A percentile compares a stretch with the other conserved stretches of the same genome.
These are phyloP conservation scores for Zalophus californianus DNA, from an alignment of 2,797 vertebrate genomes.

Conservation along the genomic window DNA sequence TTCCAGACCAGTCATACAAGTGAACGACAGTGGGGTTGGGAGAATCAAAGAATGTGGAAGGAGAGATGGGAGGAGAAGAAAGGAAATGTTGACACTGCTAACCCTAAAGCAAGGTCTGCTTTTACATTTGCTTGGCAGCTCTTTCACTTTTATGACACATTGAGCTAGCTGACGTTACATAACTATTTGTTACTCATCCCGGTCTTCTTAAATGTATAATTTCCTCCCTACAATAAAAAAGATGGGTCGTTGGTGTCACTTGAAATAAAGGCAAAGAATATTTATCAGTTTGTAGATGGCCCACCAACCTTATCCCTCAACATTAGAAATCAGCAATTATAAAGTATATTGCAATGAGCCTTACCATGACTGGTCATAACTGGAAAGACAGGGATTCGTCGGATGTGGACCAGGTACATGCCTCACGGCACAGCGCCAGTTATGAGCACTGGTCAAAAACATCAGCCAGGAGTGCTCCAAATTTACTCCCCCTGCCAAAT, in stretches of 20 bases:
- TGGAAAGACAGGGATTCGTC: background rate
- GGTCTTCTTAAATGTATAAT: background rate
- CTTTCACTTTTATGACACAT: background rate
- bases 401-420: background rate
- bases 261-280: slow-evolving; percentile 53
- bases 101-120: background rate
- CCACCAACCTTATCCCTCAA: background rate
- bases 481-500: background rate
- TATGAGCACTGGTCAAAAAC: background rate
- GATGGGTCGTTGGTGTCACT: background rate
- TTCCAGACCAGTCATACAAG: background rate
- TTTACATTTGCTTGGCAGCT: slow-evolving; percentile 32
- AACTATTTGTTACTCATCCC: slow-evolving; percentile 1
- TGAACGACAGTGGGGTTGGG: slow-evolving; percentile 3
- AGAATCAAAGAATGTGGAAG: background rate
- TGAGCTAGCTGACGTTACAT: slow-evolving; percentile 25
- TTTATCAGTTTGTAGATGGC: background rate
- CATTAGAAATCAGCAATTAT: slow-evolving; percentile 3
- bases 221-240: slow-evolving; percentile 28
- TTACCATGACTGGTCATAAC: background rate
- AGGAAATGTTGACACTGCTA: background rate
- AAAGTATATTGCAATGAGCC: background rate
- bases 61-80: background rate
- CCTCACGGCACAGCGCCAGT: background rate
- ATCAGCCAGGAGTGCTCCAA: background rate